phyloP scores from a whole-genome alignment of 2,888 invertebrate genomes.

The Trissolcus japonicus region DNA sequence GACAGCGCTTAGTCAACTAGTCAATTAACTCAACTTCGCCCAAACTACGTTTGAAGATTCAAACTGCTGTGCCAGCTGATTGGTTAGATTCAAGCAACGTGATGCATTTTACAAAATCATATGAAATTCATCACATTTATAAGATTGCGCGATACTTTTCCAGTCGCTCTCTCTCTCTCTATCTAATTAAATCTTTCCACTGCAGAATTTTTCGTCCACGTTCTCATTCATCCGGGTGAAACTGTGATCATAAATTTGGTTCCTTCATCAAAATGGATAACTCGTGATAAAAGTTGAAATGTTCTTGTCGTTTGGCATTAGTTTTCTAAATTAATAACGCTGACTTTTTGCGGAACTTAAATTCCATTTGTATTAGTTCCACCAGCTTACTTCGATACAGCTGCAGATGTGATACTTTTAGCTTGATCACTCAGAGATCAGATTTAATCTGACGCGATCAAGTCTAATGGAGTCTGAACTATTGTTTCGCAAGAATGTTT shows the following conservation, averaged over 20 bases:
- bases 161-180: background rate
- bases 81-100: slow-evolving; percentile 50
- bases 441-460: slow-evolving; percentile 52
- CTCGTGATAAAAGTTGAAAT: too few species aligned
- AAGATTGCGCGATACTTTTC: slow-evolving; percentile 17
- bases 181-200: background rate
- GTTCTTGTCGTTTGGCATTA: too few species aligned
- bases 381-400: slow-evolving; percentile 30
- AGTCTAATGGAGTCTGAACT: slow-evolving; percentile 50
- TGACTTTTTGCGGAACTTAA: background rate
- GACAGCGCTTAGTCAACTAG: slow-evolving; percentile 56
- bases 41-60: slow-evolving; percentile 55
- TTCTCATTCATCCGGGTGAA: too few species aligned
- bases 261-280: too few species aligned
- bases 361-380: slow-evolving; percentile 32
- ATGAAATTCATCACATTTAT: slow-evolving; percentile 42
- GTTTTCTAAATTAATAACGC: slow-evolving; percentile 1
- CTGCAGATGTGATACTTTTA: slow-evolving; percentile 33
- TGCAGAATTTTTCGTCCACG: too few species aligned
- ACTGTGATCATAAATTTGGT: too few species aligned
- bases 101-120: slow-evolving; percentile 48
- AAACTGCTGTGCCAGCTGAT: slow-evolving; percentile 56
- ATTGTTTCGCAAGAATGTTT: slow-evolving; percentile 56
- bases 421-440: slow-evolving; percentile 46
- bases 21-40: slow-evolving; percentile 56